Conservation (phyloP, 1,140 invertebrate species). For the Ostrea denselamellosa region DNA sequence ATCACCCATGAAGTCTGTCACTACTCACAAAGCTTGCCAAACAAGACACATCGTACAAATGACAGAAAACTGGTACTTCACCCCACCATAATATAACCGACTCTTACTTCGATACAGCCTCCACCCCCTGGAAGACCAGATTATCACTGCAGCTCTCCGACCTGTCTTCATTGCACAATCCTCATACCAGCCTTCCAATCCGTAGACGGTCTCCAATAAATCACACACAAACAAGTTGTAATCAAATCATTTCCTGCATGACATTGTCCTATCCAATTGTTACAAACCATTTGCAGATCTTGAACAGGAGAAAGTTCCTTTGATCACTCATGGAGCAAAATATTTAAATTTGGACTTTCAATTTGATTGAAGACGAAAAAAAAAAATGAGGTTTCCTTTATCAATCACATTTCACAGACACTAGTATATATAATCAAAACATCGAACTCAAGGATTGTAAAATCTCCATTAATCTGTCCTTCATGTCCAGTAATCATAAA, state of each 20-base stretch:
- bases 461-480: background rate
- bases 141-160: background rate
- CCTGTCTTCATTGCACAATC: background rate
- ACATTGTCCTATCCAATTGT: background rate
- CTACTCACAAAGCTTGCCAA: too few relatives aligned
- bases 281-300: conserved; percentile 14
- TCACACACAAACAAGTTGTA: background rate
- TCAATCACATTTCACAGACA: background rate
- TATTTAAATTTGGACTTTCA: background rate
- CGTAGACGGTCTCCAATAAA: background rate
- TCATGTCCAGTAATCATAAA: background rate
- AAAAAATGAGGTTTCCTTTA: background rate
- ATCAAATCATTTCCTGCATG: conserved; percentile 6
- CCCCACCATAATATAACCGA: background rate
- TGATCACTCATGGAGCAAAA: background rate
- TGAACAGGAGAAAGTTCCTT: background rate
- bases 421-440: background rate
- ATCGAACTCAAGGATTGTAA: background rate
- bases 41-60: too few relatives aligned
- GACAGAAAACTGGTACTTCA: background rate
- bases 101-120: background rate
- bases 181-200: background rate
- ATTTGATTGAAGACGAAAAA: background rate
- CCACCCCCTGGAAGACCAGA: conserved; percentile 29
- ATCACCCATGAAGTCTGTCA: too few relatives aligned